phyloP scores from a whole-genome alignment of 2,113 vertebrate species.

The Ia io region DNA sequence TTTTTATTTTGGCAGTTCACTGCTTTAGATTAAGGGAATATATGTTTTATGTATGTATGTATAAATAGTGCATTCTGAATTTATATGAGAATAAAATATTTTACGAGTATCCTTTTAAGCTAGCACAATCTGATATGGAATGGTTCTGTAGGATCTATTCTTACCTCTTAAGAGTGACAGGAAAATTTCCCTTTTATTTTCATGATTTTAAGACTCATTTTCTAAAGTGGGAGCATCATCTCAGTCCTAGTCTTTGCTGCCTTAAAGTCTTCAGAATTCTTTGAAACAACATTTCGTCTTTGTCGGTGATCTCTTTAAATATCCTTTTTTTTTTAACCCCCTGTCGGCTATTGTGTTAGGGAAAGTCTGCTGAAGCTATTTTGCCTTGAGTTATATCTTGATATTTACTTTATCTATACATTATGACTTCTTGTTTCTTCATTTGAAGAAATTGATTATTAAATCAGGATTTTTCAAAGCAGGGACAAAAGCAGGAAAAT shows the following conservation, averaged over 20 bases:
- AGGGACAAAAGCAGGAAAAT: neutral
- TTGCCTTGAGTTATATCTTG: neutral
- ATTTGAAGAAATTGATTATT: neutral
- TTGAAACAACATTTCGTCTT: constrained; percentile 8
- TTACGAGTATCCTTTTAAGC: neutral
- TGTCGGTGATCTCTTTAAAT: neutral
- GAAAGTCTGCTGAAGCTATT: neutral
- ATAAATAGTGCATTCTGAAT: neutral
- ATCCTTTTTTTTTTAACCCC: neutral
- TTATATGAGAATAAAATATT: constrained; percentile 35
- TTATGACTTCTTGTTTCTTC: neutral
- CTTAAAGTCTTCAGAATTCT: constrained; percentile 8
- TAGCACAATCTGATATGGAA: neutral
- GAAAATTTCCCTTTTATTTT: neutral
- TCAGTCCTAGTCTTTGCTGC: neutral
- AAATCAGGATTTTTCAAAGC: constrained; percentile 22
- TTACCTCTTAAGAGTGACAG: neutral
- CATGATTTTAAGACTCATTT: neutral
- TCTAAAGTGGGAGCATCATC: neutral
- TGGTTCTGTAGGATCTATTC: neutral
- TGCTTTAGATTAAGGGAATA: constrained; percentile 17
- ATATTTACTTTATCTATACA: neutral
- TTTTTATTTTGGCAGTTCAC: constrained; percentile 28
- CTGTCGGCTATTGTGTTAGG: neutral
- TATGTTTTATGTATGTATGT: neutral